Evolutionary conservation across 2,888 invertebrate species (phyloP), one percentile per base, ranked within the genome.

Genomic region (Cephus pygmeus): DNA sequence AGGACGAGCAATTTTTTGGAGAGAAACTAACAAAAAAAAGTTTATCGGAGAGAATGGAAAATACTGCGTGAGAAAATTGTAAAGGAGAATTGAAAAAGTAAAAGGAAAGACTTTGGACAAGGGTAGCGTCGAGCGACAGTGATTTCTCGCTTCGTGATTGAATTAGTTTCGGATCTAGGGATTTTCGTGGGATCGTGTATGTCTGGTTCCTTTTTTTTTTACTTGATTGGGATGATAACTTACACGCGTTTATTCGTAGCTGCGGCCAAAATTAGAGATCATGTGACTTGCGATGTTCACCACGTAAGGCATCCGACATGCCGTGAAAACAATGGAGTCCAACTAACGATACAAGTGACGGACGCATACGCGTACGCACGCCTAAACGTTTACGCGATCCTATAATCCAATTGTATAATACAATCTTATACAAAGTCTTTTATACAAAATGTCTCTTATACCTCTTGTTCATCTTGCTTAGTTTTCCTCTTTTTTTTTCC

Each of bases 371-470:
- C 81, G 80, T 81, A 78, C 79, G 78, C 80, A 76, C 73, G 73
- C 76, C 56, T 78, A 71, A 71, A 77, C 69, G 75, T 77, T 35
- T 73, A 77, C 34, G 74, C 79, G 77, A 82, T 75, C 40, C 34
- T 79, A 56, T 56, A 79, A 75, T 79, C 73, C 77, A 33, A 77
- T 75, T 76, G 56, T 85, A 87, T 84, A 77, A 81, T 88, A 88
- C 86, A 88, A 87, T 85, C 85, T 87, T 88, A 87, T 88, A 88
- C 87, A 88, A 88, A 88, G 86, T 88, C 87, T 86, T 86, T 56
- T 31, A 80, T 84, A 87, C 85, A 88, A 87, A 88, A 86, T 85
- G 85, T 86, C 85, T 87, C 85, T 85, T 84, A 85, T 84, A 81
- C 78, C 79, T 79, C 81, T 76, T 23, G 9, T 56, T 56, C 23